A percentile compares a stretch with the other conserved stretches of the same genome.
Evolutionary conservation across 2,113 vertebrate species (phyloP).

Genomic region (Scalopus aquaticus): DNA sequence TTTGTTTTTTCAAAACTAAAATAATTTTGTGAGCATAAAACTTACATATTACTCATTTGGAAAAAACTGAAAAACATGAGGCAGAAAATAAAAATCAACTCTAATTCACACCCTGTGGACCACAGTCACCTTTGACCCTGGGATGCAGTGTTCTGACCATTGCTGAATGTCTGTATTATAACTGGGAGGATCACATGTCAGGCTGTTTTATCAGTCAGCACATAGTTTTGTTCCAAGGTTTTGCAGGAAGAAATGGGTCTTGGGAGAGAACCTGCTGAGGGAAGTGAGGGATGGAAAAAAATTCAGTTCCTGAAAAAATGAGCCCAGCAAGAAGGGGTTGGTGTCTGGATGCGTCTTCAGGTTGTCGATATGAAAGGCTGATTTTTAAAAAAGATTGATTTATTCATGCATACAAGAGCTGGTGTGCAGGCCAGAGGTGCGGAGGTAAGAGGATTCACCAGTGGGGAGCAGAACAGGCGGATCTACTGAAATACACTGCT

Average conservation of each 20-base stretch:
- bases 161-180: not conserved
- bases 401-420: no score
- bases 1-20: not conserved
- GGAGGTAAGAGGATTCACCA: no score
- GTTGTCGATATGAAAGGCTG: no score
- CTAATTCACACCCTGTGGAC: not conserved
- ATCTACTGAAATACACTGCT: no score
- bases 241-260: not conserved
- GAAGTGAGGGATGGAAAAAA: not conserved
- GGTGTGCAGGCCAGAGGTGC: no score
- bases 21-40: not conserved
- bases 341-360: not conserved
- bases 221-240: not conserved
- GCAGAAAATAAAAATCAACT: not conserved
- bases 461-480: no score
- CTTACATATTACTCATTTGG: not conserved
- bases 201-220: no score
- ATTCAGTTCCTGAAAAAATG: not conserved
- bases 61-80: slow-evolving; percentile 33
- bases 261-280: not conserved
- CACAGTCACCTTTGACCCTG: not conserved
- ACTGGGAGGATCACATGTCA: not conserved
- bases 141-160: not conserved
- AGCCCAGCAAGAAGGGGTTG: not conserved
- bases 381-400: no score